phyloP scores from a whole-genome alignment of 1,140 invertebrate species.

The Lamellibrachia luymesi region DNA sequence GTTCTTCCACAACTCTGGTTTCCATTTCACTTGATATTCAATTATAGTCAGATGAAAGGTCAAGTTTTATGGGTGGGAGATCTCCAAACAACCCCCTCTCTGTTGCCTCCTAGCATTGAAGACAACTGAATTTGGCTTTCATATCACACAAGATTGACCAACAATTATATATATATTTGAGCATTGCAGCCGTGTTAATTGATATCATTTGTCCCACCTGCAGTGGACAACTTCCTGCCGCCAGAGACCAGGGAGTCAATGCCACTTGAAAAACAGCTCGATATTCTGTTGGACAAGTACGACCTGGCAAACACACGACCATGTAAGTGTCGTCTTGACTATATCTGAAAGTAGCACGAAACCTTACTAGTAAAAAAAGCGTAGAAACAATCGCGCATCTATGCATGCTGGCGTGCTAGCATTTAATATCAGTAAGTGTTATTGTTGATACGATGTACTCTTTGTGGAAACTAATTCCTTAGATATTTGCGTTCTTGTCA shows the following conservation, averaged over 20 bases:
- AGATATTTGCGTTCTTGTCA: background rate
- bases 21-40: no score
- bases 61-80: no score
- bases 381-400: background rate
- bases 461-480: no score
- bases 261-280: slow-evolving; percentile 54
- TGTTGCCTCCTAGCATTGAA: no score
- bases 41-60: no score
- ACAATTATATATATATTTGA: background rate
- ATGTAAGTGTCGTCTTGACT: background rate
- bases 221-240: slow-evolving; percentile 49
- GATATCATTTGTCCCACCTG: slow-evolving; percentile 22
- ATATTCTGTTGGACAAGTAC: slow-evolving; percentile 44
- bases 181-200: background rate
- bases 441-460: no score
- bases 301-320: background rate
- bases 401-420: background rate
- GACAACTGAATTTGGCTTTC: no score
- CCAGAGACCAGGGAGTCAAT: slow-evolving; percentile 42
- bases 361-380: background rate
- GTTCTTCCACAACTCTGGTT: no score
- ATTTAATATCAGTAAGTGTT: background rate
- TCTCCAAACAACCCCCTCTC: no score
- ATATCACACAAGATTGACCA: background rate
- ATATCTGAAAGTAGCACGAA: background rate